Percentiles rank a stretch among this genome's conserved stretches.
These are phyloP conservation scores for Ectemnius lituratus DNA, from an alignment of 2,888 invertebrate genomes.

Conservation along the genomic window DNA sequence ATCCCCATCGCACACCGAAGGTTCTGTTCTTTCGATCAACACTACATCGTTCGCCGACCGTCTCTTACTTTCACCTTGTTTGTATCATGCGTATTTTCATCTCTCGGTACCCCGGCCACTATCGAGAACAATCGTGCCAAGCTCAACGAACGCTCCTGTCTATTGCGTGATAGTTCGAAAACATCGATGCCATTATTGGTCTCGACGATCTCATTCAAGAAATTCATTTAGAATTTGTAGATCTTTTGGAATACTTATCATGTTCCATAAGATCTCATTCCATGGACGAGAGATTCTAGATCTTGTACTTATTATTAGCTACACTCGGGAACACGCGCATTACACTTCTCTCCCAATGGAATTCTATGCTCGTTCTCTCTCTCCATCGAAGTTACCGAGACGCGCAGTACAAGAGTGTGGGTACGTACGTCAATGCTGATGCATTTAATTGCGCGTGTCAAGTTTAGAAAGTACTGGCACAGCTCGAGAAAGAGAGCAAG, in stretches of 20 bases:
- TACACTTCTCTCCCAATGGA: too few species aligned
- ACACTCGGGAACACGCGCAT: too few species aligned
- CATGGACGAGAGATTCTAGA: too few species aligned
- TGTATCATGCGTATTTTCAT: constrained; percentile 44
- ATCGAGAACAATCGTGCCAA: constrained; percentile 30
- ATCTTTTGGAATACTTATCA: too few species aligned
- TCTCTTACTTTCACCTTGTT: constrained; percentile 54
- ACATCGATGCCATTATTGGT: too few species aligned
- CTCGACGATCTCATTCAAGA: too few species aligned
- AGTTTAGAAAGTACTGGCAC: constrained; percentile 46
- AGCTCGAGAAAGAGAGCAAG: constrained; percentile 25
- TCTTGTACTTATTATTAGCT: too few species aligned
- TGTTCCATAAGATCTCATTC: too few species aligned
- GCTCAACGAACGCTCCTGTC: constrained; percentile 23
- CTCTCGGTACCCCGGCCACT: constrained; percentile 22
- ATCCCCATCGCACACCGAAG: constrained; percentile 30
- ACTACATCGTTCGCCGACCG: constrained; percentile 31
- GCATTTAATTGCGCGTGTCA: constrained; percentile 16
- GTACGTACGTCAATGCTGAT: neutral
- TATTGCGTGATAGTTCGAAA: neutral
- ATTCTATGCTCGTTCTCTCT: too few species aligned
- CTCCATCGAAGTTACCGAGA: too few species aligned
- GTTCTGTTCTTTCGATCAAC: constrained; percentile 45
- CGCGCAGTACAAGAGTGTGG: neutral
- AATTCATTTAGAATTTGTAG: too few species aligned